Evolutionary conservation across 2,113 vertebrate genomes (phyloP), one percentile per base, ranked within the genome.

Genomic region (Chlorodrepanis virens): DNA sequence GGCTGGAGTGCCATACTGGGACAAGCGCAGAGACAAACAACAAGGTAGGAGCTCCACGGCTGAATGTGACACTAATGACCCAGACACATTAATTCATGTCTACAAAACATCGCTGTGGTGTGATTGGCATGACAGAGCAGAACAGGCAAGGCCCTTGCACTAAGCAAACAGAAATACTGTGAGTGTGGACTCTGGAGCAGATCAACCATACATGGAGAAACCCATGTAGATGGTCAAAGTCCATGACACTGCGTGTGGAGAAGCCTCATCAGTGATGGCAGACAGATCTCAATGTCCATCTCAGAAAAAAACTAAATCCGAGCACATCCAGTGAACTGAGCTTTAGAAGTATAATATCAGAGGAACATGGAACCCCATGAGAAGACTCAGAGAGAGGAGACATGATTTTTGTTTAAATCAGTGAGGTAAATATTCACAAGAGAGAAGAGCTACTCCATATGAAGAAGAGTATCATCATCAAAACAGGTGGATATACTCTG

Each of bases 191-290:
- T 69, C 14, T 27, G 29, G 6, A 61, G 27, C 24, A 69, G 0
- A 1, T 17, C 69, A 75, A 2, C 14, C 20, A 15, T 2, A 14
- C 29, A 16, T 0, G 0, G 63, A n/a, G 21, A 77, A 69, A 63
- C 18, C 40, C 40, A 49, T 2, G 10, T 1, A 54, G 40, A 35
- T 37, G 9, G 63, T 40, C 25, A 76, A 76, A 61, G 17, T 25
- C 54, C 39, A 20, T 2, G 10, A n/a, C 25, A 27, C 8, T 5
- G 0, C 31, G 35, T 0, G 1, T 6, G 23, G n/a, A 33, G 42
- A 87, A 65, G 75, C 14, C 37, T 87, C n/a, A 19, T 18, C 35
- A 54, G 35, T 27, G 25, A 16, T 10, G 61, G 60, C 9, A 76
- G 65, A 59, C 6, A 23, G 14, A 29, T 54, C 53, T 74, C 64